Conservation (phyloP, 2,113 vertebrate genomes). For the Oenanthe melanoleuca region DNA sequence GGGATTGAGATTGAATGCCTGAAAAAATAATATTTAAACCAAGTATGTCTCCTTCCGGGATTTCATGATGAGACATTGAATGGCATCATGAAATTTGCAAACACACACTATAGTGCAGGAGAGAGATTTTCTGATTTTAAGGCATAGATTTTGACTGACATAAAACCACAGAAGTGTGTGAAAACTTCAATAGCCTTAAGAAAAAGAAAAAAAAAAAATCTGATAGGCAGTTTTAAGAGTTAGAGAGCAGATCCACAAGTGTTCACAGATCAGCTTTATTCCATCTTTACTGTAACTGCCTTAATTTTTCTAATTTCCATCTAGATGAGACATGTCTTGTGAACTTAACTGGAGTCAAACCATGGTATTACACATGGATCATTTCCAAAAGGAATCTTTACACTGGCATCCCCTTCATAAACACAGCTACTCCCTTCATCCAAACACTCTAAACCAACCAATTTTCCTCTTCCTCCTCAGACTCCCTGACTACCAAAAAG, state of each 20-base stretch:
- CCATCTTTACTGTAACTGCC: not conserved
- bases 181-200: not conserved
- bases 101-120: not conserved
- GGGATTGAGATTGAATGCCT: not conserved
- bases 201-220: not conserved
- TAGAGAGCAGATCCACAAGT: not conserved
- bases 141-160: not conserved
- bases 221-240: not conserved
- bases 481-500: not conserved
- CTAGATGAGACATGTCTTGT: slow-evolving; percentile 14
- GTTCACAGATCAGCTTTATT: not conserved
- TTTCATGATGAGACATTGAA: not conserved
- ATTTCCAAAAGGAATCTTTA: slow-evolving; percentile 49
- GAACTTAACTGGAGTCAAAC: slow-evolving; percentile 16
- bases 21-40: not conserved
- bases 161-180: not conserved
- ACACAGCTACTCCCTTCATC: slow-evolving; percentile 24
- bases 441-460: not conserved
- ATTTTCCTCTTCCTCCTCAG: not conserved
- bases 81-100: not conserved
- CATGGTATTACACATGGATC: not conserved
- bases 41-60: not conserved
- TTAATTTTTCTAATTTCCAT: slow-evolving; percentile 25
- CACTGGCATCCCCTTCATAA: slow-evolving; percentile 17
- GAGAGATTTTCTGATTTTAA: not conserved